Percentiles rank a stretch among this genome's conserved stretches.
These are phyloP conservation scores for Campoplex capitator DNA, from an alignment of 2,888 invertebrate genomes.

Conservation along the genomic window DNA sequence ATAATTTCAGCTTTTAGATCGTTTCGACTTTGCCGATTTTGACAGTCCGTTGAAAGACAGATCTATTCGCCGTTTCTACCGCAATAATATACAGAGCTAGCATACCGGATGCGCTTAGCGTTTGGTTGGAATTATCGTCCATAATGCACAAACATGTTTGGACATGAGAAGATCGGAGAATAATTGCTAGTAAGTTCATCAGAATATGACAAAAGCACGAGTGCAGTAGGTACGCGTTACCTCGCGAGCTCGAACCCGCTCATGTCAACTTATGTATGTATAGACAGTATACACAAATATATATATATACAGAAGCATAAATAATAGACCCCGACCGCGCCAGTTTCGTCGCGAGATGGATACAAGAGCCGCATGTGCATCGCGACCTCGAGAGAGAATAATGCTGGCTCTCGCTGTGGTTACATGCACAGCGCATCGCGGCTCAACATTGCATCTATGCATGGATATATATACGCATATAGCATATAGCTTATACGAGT, in stretches of 20 bases:
- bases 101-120: neutral
- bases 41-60: neutral
- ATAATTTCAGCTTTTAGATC: neutral
- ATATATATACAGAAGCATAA: slow-evolving; percentile 51
- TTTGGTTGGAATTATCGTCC: slow-evolving; percentile 26
- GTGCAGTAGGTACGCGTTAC: slow-evolving; percentile 50
- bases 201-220: slow-evolving; percentile 54
- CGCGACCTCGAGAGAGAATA: slow-evolving; percentile 63
- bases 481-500: neutral
- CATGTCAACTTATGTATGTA: neutral
- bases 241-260: slow-evolving; percentile 41
- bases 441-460: slow-evolving; percentile 19
- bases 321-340: slow-evolving; percentile 54
- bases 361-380: slow-evolving; percentile 50
- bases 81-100: neutral
- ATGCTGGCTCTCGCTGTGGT: slow-evolving; percentile 57
- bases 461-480: too few relatives aligned
- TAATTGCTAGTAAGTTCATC: slow-evolving; percentile 49
- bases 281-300: neutral
- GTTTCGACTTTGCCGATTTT: neutral
- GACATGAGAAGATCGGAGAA: slow-evolving; percentile 42
- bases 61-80: neutral
- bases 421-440: slow-evolving; percentile 45
- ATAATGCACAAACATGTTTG: slow-evolving; percentile 14
- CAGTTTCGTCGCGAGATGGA: slow-evolving; percentile 58